A percentile compares a stretch with the other conserved stretches of the same genome.
Conservation (phyloP, 1,140 invertebrate genomes). For the Aradophagus sp. region DNA sequence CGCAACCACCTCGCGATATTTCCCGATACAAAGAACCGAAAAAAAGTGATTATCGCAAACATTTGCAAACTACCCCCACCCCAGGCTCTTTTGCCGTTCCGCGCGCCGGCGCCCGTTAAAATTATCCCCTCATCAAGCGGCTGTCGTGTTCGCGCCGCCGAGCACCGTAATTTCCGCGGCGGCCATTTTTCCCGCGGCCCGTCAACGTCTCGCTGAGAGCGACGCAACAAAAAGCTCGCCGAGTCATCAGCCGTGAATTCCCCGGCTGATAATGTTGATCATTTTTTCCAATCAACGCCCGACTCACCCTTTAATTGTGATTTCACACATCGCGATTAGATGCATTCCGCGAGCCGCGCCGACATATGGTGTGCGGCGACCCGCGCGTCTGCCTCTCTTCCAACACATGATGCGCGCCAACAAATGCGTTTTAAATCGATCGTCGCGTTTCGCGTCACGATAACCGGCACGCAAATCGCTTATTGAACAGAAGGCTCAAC, state of each 20-base stretch:
- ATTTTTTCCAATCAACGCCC: slow-evolving; percentile 26
- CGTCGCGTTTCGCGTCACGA: slow-evolving; percentile 5
- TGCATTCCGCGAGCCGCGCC: slow-evolving; percentile 43
- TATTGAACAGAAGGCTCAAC: too few relatives aligned
- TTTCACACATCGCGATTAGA: slow-evolving; percentile 62
- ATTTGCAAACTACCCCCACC: too few relatives aligned
- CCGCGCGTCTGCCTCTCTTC: not conserved
- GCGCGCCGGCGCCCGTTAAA: slow-evolving; percentile 24
- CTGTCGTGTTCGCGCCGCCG: slow-evolving; percentile 12
- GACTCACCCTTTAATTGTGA: slow-evolving; percentile 60
- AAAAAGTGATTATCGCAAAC: too few relatives aligned
- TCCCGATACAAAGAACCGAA: too few relatives aligned
- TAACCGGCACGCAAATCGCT: too few relatives aligned
- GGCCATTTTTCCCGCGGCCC: slow-evolving; percentile 22
- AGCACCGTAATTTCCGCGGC: slow-evolving; percentile 27
- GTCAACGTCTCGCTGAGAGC: slow-evolving; percentile 21
- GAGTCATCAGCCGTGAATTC: slow-evolving; percentile 39
- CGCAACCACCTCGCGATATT: too few relatives aligned
- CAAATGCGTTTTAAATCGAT: slow-evolving; percentile 47
- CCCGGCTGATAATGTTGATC: slow-evolving; percentile 32
- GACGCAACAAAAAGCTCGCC: slow-evolving; percentile 26
- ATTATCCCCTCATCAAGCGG: slow-evolving; percentile 22
- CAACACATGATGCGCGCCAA: slow-evolving; percentile 27
- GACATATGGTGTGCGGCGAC: slow-evolving; percentile 30
- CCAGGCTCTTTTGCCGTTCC: too few relatives aligned